Evolutionary conservation across 2,797 vertebrate genomes (phyloP).

Genomic region (Hippoglossus hippoglossus): DNA sequence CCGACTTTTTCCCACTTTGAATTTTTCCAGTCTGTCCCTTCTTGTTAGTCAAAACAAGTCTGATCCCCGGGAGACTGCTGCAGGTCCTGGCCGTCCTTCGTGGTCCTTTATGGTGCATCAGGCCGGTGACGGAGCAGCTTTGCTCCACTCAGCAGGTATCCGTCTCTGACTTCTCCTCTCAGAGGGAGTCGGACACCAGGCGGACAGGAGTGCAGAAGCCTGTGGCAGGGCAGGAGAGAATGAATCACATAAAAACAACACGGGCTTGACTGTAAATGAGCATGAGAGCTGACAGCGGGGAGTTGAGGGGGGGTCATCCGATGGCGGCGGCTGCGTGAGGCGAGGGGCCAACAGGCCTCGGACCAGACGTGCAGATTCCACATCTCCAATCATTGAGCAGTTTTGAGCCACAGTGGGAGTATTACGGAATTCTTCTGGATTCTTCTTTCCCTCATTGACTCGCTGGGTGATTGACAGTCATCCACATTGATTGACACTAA

Average conservation of each 20-base stretch:
- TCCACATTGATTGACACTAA: conserved; percentile 77
- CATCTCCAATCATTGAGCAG: conserved; percentile 64
- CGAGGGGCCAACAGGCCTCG: conserved; percentile 58
- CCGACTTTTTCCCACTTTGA: conserved; percentile 37
- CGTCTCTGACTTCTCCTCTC: conserved; percentile 42
- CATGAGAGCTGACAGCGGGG: conserved; percentile 35
- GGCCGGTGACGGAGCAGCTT: conserved; percentile 62
- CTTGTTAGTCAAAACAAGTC: conserved; percentile 58
- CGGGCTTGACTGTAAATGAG: conserved; percentile 71
- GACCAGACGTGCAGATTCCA: conserved; percentile 62
- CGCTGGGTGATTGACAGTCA: conserved; percentile 78
- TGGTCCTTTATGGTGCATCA: conserved; percentile 73
- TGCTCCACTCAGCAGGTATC: conserved; percentile 67
- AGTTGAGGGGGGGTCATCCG: background rate
- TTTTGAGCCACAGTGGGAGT: conserved; percentile 57
- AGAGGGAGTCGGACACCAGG: conserved; percentile 52
- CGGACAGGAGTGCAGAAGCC: conserved; percentile 35
- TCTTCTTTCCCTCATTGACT: conserved; percentile 54
- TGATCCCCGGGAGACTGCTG: conserved; percentile 44
- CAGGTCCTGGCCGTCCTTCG: conserved; percentile 51
- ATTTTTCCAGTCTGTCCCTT: conserved; percentile 32
- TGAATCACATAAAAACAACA: conserved; percentile 65
- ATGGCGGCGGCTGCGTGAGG: conserved; percentile 34
- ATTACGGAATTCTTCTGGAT: conserved; percentile 60
- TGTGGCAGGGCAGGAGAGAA: conserved; percentile 58